Evolutionary conservation across 2,113 vertebrate genomes (phyloP).

Genomic region (Paralichthys olivaceus): DNA sequence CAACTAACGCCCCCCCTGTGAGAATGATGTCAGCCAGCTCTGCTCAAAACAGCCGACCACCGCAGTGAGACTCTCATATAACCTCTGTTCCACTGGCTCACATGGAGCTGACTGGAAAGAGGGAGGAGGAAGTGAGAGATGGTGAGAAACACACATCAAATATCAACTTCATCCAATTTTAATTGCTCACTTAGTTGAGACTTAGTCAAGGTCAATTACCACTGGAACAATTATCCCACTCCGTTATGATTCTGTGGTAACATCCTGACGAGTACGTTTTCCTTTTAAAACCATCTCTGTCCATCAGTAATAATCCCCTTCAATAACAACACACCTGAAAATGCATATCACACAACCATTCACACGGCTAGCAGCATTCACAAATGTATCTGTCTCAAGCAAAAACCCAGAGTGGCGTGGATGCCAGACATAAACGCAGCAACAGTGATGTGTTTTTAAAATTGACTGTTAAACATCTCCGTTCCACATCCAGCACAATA

Average conservation of each 20-base stretch:
- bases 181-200: conserved; percentile 14
- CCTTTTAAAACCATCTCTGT: neutral
- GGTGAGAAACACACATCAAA: conserved; percentile 36
- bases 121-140: conserved; percentile 23
- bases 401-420: neutral
- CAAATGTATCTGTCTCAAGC: too few species aligned
- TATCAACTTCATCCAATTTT: conserved; percentile 46
- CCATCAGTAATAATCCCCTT: neutral
- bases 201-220: conserved; percentile 10
- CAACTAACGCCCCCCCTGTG: conserved; percentile 34
- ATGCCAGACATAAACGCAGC: too few species aligned
- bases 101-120: conserved; percentile 30
- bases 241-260: conserved; percentile 9
- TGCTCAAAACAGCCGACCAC: conserved; percentile 55
- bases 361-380: too few species aligned
- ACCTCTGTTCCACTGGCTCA: conserved; percentile 57
- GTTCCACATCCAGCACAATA: conserved; percentile 13
- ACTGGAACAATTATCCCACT: conserved; percentile 16
- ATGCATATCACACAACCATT: too few species aligned
- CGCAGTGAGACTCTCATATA: conserved; percentile 61
- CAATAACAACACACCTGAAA: too few species aligned
- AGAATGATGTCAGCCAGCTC: conserved; percentile 68
- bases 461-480: conserved; percentile 3
- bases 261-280: neutral
- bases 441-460: too few species aligned